Conservation (phyloP, 2,113 vertebrate genomes). For the Cricetomys ansorgei region DNA sequence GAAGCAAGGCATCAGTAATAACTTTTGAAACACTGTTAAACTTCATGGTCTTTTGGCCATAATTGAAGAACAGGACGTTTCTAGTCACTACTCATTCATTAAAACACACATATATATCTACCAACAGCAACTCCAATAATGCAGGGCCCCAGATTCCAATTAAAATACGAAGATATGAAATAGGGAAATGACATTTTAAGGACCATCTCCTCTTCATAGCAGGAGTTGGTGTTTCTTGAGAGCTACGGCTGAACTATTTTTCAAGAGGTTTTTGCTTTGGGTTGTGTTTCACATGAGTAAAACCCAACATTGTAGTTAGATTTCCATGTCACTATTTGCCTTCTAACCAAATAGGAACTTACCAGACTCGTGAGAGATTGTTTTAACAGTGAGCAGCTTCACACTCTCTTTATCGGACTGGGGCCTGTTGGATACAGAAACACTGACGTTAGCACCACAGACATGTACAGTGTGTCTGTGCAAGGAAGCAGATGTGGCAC, state of each 20-base stretch:
- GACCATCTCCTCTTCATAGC: neutral
- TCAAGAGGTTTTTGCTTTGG: neutral
- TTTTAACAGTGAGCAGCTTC: conserved; percentile 90
- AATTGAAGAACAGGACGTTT: neutral
- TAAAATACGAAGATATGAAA: no score
- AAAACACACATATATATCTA: neutral
- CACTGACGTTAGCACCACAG: neutral
- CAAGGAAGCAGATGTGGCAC: neutral
- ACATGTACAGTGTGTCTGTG: neutral
- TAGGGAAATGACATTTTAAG: neutral
- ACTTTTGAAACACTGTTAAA: neutral
- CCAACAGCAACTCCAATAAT: neutral
- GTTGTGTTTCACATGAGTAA: conserved; percentile 21
- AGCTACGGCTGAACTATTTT: neutral
- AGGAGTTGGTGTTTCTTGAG: neutral
- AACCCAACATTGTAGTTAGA: neutral
- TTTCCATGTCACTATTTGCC: conserved; percentile 49
- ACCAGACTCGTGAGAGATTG: conserved; percentile 87
- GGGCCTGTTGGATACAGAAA: conserved; percentile 80
- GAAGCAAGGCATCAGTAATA: conserved; percentile 5
- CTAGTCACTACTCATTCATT: neutral
- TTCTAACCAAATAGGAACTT: conserved; percentile 65
- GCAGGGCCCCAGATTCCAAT: neutral
- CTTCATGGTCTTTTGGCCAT: neutral
- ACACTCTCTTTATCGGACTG: conserved; percentile 89